A percentile compares a stretch with the other conserved stretches of the same genome.
Evolutionary conservation across 2,797 vertebrate genomes (phyloP).

Genomic region (Lagodon rhomboides): DNA sequence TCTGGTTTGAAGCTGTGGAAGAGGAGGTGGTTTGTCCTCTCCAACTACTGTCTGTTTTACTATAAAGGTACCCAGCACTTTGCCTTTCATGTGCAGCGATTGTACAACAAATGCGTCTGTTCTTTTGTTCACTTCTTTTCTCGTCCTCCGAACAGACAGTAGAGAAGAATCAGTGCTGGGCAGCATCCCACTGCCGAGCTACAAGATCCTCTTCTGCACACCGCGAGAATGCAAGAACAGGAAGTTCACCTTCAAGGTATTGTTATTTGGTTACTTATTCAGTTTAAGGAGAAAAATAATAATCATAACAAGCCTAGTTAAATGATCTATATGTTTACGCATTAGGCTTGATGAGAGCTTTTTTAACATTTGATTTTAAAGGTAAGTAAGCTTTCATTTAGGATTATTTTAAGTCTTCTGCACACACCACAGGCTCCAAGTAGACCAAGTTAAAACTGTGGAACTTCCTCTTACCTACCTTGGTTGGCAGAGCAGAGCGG

Average conservation of each 20-base stretch:
- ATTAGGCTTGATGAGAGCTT: background rate
- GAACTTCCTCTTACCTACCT: too few species aligned
- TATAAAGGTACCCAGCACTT: slow-evolving; percentile 88
- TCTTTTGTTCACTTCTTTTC: background rate
- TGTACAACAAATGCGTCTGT: background rate
- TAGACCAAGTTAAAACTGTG: too few species aligned
- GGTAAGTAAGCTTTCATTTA: background rate
- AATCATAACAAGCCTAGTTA: background rate
- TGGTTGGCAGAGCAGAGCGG: too few species aligned
- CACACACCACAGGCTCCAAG: background rate
- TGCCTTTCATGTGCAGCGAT: background rate
- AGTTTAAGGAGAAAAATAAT: background rate
- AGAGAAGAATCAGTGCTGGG: slow-evolving; percentile 92
- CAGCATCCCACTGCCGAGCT: slow-evolving; percentile 93
- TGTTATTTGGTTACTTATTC: background rate
- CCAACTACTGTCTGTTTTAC: slow-evolving; percentile 93
- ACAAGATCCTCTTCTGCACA: slow-evolving; percentile 90
- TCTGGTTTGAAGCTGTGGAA: slow-evolving; percentile 93
- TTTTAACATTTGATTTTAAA: background rate
- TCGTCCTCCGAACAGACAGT: slow-evolving; percentile 83
- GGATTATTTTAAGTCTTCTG: too few species aligned
- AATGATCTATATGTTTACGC: too few species aligned
- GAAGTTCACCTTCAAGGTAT: slow-evolving; percentile 92
- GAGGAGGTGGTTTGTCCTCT: slow-evolving; percentile 94
- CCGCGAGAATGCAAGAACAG: slow-evolving; percentile 90